phyloP scores from a whole-genome alignment of 2,888 invertebrate species.

The Chrysolina oricalcia region DNA sequence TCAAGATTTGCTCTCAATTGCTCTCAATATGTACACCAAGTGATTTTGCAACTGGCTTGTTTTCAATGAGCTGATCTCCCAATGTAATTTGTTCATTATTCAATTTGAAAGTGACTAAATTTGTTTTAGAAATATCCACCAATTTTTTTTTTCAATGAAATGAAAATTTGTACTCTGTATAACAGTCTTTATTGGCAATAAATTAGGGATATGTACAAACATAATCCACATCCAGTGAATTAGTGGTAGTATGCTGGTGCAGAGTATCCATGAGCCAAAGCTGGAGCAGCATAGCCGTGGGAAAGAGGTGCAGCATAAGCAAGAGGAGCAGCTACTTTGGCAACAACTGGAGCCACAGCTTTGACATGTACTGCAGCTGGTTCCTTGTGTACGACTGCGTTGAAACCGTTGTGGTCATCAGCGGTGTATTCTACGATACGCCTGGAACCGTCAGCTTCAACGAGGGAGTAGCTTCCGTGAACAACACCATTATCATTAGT shows the following conservation, averaged over 20 bases:
- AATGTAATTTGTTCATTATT: no score
- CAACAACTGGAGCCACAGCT: slow-evolving; percentile 31
- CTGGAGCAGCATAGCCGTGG: slow-evolving; percentile 27
- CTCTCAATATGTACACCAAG: no score
- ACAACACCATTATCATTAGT: slow-evolving; percentile 74
- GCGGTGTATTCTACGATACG: slow-evolving; percentile 74
- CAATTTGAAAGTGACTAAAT: no score
- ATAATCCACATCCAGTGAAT: background rate
- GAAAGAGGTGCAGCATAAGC: slow-evolving; percentile 44
- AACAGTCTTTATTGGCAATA: background rate
- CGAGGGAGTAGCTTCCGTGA: slow-evolving; percentile 73
- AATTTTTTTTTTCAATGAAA: no score
- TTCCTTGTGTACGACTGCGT: slow-evolving; percentile 73
- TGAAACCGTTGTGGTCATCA: slow-evolving; percentile 74
- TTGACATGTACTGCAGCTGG: slow-evolving; percentile 26
- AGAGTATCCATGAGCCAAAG: background rate
- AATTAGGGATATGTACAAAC: background rate
- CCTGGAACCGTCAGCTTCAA: slow-evolving; percentile 74
- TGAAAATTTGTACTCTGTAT: no score
- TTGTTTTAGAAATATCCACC: no score
- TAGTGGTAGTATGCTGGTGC: slow-evolving; percentile 69
- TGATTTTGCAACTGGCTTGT: no score
- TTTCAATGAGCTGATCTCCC: no score
- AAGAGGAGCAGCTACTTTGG: slow-evolving; percentile 52
- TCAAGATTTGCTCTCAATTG: no score